Evolutionary conservation across 1,140 invertebrate species (phyloP).

Genomic region (Zaprionus lachaisei): DNA sequence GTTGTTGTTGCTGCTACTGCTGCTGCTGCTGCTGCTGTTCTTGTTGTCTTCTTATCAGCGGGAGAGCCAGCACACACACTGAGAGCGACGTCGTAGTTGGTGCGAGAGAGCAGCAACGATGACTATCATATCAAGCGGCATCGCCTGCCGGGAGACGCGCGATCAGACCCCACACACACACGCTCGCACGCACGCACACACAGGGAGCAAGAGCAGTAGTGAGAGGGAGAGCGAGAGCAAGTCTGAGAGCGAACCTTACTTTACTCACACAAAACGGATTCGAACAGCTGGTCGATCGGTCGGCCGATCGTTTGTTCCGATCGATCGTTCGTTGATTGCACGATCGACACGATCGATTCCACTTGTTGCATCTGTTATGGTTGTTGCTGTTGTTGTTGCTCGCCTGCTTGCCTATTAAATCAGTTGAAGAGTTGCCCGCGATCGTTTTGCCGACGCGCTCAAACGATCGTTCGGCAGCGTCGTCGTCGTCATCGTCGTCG

Average conservation of each 20-base stretch:
- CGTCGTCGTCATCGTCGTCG: constrained; percentile 6
- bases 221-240: not conserved
- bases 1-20: constrained; percentile 27
- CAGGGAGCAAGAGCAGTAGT: not conserved
- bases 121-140: constrained; percentile 48
- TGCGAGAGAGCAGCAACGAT: not conserved
- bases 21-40: not conserved
- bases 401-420: constrained; percentile 58
- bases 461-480: constrained; percentile 43
- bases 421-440: constrained; percentile 58
- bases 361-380: constrained; percentile 74
- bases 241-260: constrained; percentile 32
- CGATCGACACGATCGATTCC: constrained; percentile 55
- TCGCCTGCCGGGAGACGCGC: constrained; percentile 47
- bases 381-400: constrained; percentile 32
- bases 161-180: constrained; percentile 43
- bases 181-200: not conserved
- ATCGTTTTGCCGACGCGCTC: constrained; percentile 45
- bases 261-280: constrained; percentile 75
- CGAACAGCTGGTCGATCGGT: constrained; percentile 71
- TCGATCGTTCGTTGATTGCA: constrained; percentile 41
- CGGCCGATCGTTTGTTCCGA: constrained; percentile 19
- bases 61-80: constrained; percentile 40
- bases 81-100: not conserved
- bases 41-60: constrained; percentile 47